Conservation (phyloP, 2,113 vertebrate genomes). For the Anoura caudifer region DNA sequence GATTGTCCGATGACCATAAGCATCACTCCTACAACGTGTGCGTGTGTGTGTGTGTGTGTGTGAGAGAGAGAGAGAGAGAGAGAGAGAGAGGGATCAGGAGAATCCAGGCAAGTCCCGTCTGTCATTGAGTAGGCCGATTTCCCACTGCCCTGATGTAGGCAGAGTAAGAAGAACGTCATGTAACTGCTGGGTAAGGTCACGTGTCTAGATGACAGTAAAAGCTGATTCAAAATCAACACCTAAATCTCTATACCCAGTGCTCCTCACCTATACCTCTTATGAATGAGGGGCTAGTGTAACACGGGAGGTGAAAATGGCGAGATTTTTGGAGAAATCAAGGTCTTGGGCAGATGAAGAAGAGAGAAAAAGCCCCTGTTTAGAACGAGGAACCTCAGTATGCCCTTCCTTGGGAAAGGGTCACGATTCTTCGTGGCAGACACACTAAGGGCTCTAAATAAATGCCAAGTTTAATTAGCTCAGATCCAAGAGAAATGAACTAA, state of each 20-base stretch:
- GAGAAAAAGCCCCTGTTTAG: too few species aligned
- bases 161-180: background rate
- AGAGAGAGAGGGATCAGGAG: too few species aligned
- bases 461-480: constrained; percentile 48
- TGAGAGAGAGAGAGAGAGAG: too few species aligned
- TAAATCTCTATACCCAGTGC: rapidly evolving
- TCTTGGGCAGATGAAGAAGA: background rate
- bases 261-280: background rate
- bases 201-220: background rate
- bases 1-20: background rate
- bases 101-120: background rate
- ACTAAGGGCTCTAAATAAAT: background rate
- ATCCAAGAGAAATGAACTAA: constrained; percentile 17
- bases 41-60: too few species aligned
- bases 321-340: background rate
- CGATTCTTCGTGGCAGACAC: background rate
- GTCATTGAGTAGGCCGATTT: background rate
- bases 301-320: background rate
- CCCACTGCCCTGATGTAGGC: rapidly evolving
- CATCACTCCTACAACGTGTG: background rate
- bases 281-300: background rate
- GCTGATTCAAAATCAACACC: background rate
- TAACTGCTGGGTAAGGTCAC: too few species aligned
- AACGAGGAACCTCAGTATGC: background rate
- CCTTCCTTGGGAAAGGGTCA: background rate